phyloP scores from a whole-genome alignment of 1,140 invertebrate genomes.

The Chrysomallon squamiferum region DNA sequence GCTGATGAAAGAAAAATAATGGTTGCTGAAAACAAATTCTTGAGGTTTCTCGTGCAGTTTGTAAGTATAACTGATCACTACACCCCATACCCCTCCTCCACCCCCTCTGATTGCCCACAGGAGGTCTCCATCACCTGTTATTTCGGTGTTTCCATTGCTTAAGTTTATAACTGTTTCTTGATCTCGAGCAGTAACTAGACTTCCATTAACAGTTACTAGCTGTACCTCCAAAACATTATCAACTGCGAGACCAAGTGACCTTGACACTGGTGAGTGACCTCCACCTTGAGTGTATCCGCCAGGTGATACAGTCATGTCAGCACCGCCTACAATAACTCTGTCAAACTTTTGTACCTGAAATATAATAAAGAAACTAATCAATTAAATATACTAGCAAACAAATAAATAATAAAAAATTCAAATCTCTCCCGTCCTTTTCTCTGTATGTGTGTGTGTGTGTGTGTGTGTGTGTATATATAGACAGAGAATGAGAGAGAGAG shows the following conservation, averaged over 20 bases:
- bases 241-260: slow-evolving; percentile 38
- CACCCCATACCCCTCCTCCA: slow-evolving; percentile 42
- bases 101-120: slow-evolving; percentile 50
- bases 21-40: background rate
- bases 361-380: too few relatives aligned
- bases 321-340: slow-evolving; percentile 35
- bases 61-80: slow-evolving; percentile 28
- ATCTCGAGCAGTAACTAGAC: slow-evolving; percentile 5
- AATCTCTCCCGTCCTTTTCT: too few relatives aligned
- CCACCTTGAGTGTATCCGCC: slow-evolving; percentile 45
- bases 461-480: too few relatives aligned
- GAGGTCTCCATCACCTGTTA: slow-evolving; percentile 11
- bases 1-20: background rate
- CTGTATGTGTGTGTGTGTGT: too few relatives aligned
- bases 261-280: slow-evolving; percentile 37
- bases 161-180: slow-evolving; percentile 5
- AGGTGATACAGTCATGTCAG: slow-evolving; percentile 30
- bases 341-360: slow-evolving; percentile 21
- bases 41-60: slow-evolving; percentile 29
- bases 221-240: slow-evolving; percentile 40
- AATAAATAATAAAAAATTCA: too few relatives aligned
- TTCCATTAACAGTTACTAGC: slow-evolving; percentile 31
- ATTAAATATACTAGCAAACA: too few relatives aligned
- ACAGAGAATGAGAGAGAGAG: background rate
- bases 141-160: background rate